phyloP scores from a whole-genome alignment of 1,140 invertebrate species.

The Solenopsis invicta region DNA sequence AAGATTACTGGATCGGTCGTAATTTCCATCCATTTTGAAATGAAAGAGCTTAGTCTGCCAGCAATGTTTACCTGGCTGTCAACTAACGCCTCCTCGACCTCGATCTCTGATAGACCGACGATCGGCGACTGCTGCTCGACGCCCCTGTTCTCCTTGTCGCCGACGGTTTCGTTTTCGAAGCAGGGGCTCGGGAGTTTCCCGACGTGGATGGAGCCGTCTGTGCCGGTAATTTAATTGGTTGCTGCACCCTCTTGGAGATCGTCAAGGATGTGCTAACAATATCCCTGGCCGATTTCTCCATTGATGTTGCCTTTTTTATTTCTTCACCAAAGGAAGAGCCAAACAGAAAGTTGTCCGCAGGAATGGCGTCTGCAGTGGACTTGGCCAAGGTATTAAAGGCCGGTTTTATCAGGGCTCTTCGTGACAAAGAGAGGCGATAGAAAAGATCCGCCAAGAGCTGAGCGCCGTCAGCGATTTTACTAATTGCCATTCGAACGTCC shows the following conservation, averaged over 20 bases:
- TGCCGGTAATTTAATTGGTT: neutral
- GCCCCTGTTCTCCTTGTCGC: neutral
- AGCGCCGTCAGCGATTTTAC: neutral
- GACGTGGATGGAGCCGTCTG: neutral
- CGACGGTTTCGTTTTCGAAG: neutral
- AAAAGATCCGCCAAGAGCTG: neutral
- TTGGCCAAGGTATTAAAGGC: no score
- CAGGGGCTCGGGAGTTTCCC: neutral
- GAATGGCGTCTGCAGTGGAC: no score
- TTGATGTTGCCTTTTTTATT: neutral
- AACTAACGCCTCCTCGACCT: neutral
- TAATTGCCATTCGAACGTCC: neutral
- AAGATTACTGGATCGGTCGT: no score
- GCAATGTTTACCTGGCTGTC: no score
- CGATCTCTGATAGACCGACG: neutral
- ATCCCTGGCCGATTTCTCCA: neutral
- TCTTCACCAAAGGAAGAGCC: neutral
- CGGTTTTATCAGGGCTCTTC: neutral
- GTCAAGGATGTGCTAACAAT: neutral
- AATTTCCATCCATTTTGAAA: no score
- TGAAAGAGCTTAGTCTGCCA: no score
- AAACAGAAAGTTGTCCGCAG: neutral
- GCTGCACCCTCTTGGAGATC: neutral
- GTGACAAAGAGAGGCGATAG: neutral
- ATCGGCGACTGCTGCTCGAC: neutral